Evolutionary conservation across 2,797 vertebrate genomes (phyloP), one percentile per base, ranked within the genome.

Genomic region (Heteromormyrus szaboi): DNA sequence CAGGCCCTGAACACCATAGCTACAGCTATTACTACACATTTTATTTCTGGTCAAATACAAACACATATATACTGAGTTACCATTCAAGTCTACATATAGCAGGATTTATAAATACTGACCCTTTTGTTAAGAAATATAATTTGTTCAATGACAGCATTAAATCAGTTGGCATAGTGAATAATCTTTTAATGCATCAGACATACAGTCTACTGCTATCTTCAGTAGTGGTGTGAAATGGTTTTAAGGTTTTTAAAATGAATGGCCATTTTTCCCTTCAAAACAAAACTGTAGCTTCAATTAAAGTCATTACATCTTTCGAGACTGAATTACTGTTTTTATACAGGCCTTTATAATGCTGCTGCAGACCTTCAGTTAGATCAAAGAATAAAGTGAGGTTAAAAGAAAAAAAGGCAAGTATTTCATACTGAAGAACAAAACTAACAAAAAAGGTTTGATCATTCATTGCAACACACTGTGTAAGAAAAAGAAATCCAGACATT

Each of bases 251-350:
- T 79, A 1, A 37, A 44, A 79, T 19, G 37, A 79, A 44, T 44
- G 37, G 7, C 72, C 72, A 79, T 44, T 79, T 79, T 79, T 41
- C 5, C 25, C 72, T 79, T 79, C 72, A 79, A 41, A 79, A 79
- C 72, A 79, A 79, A 79, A 44, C 17, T 19, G 72, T 44, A 79
- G 19, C 44, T 79, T 79, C 72, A 79, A 79, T 79, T 79, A 79
- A 79, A 79, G 72, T 79, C 72, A 79, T 79, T 79, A 79, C 4
- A n/a, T 79, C 72, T 79, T 79, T 79, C 33, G 6, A 79, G 72
- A 79, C 37, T 79, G 37, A 7, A 79, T 79, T 17, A 2, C 17
- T 44, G 72, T 79, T 79, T 41, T 79, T 79, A 79, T 79, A 19
- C 37, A 5, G 37, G 17, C 4, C 37, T 44, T 79, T 41, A 79